These are phyloP conservation scores for Lepidurus apus DNA, from an alignment of 1,140 invertebrate genomes.

Conservation along the genomic window DNA sequence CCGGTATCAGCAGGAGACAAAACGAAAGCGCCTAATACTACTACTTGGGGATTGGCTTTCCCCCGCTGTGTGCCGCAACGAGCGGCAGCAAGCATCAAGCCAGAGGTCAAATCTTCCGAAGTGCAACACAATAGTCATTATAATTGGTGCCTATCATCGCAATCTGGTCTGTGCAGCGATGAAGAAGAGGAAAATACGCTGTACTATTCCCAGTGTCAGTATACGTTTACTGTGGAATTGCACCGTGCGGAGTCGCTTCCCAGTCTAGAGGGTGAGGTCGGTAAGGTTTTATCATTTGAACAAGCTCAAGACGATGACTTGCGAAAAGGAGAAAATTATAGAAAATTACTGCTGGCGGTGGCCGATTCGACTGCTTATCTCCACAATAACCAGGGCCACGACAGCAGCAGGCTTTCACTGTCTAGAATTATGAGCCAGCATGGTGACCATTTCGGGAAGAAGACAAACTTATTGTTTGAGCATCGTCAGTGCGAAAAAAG, in stretches of 20 bases:
- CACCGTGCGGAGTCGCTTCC: background rate
- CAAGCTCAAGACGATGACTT: background rate
- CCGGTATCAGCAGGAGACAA: background rate
- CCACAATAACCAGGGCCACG: background rate
- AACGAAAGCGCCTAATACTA: background rate
- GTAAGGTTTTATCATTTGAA: background rate
- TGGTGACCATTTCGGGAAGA: background rate
- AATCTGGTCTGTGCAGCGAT: background rate
- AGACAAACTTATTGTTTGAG: background rate
- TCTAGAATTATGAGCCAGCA: background rate
- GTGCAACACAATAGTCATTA: background rate
- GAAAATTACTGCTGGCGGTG: background rate
- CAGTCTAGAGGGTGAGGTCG: background rate
- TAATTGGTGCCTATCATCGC: background rate
- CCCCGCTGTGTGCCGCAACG: background rate
- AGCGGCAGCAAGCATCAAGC: background rate
- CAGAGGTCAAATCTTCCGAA: background rate
- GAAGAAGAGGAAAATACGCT: constrained; percentile 1
- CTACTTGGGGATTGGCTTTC: background rate
- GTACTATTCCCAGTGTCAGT: background rate
- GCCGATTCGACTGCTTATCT: background rate
- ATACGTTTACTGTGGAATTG: background rate
- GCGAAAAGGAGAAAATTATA: background rate
- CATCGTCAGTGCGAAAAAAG: background rate
- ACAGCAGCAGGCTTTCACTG: background rate